phyloP scores from a whole-genome alignment of 1,140 invertebrate genomes.

The Apocrypta bakeri region DNA sequence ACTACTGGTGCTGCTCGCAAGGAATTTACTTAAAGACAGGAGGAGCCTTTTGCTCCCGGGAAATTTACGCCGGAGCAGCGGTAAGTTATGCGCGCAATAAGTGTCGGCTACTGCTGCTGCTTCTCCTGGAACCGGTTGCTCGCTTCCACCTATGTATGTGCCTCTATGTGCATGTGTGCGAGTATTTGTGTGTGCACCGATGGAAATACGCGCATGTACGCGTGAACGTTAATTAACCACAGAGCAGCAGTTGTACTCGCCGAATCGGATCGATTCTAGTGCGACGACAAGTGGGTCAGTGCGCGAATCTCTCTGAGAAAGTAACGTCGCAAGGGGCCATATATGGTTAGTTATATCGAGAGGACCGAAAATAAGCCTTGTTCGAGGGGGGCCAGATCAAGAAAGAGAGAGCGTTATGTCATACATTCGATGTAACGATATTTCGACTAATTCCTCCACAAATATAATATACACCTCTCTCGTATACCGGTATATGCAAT shows the following conservation, averaged over 20 bases:
- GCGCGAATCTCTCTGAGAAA: slow-evolving; percentile 19
- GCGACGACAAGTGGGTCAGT: slow-evolving; percentile 21
- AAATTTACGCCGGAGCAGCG: slow-evolving; percentile 15
- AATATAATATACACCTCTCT: too few species aligned
- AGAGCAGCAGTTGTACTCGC: neutral
- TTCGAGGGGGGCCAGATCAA: too few species aligned
- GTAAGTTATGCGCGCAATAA: slow-evolving; percentile 25
- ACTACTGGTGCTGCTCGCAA: neutral
- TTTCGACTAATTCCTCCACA: too few species aligned
- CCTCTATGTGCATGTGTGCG: too few species aligned
- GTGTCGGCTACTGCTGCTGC: slow-evolving; percentile 1
- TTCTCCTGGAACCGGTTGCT: neutral
- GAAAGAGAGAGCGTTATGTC: too few species aligned
- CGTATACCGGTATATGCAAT: too few species aligned
- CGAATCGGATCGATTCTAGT: slow-evolving; percentile 18
- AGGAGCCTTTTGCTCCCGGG: neutral
- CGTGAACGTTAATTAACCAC: slow-evolving; percentile 8
- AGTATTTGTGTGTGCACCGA: too few species aligned
- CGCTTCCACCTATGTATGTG: neutral
- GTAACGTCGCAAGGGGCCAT: slow-evolving; percentile 6
- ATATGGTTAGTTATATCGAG: slow-evolving; percentile 6
- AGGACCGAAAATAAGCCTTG: too few species aligned
- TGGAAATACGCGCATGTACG: neutral
- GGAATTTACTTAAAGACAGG: neutral
- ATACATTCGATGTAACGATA: too few species aligned